Base-by-base conservation (phyloP, 1,140 invertebrate species). In the Melipona quadrifasciata region DNA sequence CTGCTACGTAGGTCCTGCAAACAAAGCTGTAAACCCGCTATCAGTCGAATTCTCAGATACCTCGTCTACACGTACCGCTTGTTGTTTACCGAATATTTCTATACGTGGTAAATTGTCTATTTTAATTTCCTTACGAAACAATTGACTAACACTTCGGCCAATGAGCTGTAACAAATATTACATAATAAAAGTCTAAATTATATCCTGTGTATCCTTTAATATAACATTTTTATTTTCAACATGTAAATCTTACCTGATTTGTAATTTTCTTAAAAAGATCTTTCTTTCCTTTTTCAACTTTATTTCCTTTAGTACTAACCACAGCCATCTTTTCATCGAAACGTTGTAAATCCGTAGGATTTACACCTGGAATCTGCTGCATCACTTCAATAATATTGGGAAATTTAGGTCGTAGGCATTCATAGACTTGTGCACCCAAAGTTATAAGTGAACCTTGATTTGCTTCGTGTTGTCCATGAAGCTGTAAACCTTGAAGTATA, bases 261-360 rank as follows among this genome's bases (percentile, higher is more conserved):
- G 98, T 98, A 67, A 99, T 96, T 94, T 98, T 98, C 93, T 97
- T 98, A 93, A 99, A 98, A 21, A 98, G 95, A 92, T 99, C 98
- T 90, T 98, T 98, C 93, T 98, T 98, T 84, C 97, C 97, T 91
- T 98, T 98, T 90, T 98, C 98, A 21, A 97, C 96, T 93, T 97
- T 97, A 89, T 96, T 96, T 34, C 97, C 97, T 90, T 97, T 97
- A 78, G 96, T 96, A 19, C 96, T 96, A 55, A 95, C 94, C 8
- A 96, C 95, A 17, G 97, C 93, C 91, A 98, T 96, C 92, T 97
- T 97, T 87, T 98, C 98, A 93, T 98, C 98, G 83, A 98, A 96
- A 81, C 97, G 96, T 85, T 97, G 97, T 68, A 98, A 92, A 93
- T 98, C 97, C 2, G 96, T 96, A 34, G 96, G 96, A 95, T 96